Conservation (phyloP, 2,113 vertebrate genomes). For the Apodemus sylvaticus region DNA sequence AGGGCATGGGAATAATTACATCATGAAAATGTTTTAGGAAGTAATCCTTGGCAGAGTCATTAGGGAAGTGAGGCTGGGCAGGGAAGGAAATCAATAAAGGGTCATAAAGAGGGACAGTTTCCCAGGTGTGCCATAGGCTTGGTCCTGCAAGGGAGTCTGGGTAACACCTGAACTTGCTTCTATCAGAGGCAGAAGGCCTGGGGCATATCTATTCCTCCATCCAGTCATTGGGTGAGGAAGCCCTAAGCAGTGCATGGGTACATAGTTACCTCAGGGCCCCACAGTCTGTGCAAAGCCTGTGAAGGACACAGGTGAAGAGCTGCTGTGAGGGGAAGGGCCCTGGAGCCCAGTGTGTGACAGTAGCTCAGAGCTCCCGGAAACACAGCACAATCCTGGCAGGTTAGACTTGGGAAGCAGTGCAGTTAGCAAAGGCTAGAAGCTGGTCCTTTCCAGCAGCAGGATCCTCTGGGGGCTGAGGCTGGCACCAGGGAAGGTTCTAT, state of each 20-base stretch:
- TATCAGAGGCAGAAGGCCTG: background rate
- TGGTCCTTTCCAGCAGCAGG: rapidly evolving
- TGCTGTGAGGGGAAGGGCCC: rapidly evolving
- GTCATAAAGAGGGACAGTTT: too few species aligned
- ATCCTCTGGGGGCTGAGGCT: background rate
- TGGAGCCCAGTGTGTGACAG: background rate
- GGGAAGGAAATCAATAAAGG: background rate
- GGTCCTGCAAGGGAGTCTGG: background rate
- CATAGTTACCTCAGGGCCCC: background rate
- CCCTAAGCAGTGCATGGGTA: background rate
- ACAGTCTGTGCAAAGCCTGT: background rate
- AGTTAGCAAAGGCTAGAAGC: background rate
- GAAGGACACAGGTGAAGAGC: background rate
- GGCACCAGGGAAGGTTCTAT: rapidly evolving
- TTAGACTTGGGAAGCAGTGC: background rate
- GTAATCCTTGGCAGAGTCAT: background rate
- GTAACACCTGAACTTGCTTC: background rate
- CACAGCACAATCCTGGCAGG: too few species aligned
- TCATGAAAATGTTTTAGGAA: background rate
- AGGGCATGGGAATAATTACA: too few species aligned
- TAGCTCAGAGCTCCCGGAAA: too few species aligned
- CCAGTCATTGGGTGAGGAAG: background rate
- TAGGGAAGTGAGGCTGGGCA: background rate
- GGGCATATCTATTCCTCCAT: too few species aligned
- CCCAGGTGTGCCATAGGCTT: background rate